Evolutionary conservation across 2,113 vertebrate species (phyloP).

Genomic region (rat (Rattus norvegicus)): GRCr8 NC_086031.1:51323501-51324000

Average conservation of each 20-base stretch:
- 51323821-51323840: neutral
- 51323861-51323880: neutral
- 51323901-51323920: neutral
- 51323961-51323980: neutral
- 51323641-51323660: too few relatives aligned
- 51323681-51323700: neutral
- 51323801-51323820: neutral
- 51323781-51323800: neutral
- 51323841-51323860: neutral
- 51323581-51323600: neutral
- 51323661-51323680: neutral
- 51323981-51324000: neutral
- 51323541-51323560: too few relatives aligned
- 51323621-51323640: too few relatives aligned
- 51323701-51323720: neutral
- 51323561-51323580: neutral
- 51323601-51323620: neutral
- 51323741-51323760: neutral
- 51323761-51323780: neutral
- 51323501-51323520: too few relatives aligned
- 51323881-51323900: neutral
- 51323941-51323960: neutral
- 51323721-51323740: neutral
- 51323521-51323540: too few relatives aligned
- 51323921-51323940: too few relatives aligned